Conservation (phyloP, 1,140 invertebrate species). For the Wasmannia auropunctata region DNA sequence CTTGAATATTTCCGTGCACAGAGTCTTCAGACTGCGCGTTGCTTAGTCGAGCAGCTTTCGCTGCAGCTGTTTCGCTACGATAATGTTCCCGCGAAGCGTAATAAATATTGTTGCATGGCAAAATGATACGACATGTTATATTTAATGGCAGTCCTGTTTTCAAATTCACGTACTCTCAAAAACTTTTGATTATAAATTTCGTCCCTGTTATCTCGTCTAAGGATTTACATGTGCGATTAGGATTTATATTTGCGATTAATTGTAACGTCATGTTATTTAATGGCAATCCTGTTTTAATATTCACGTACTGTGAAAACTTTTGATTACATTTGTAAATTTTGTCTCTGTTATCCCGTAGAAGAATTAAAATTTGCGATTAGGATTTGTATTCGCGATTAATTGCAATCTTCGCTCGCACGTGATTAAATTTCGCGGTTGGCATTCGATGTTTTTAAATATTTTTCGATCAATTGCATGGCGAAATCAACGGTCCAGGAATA, state of each 20-base stretch:
- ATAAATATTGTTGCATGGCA: background rate
- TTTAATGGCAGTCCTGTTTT: background rate
- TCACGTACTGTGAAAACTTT: background rate
- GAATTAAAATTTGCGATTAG: background rate
- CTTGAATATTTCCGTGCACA: slow-evolving; percentile 31
- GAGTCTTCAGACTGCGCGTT: background rate
- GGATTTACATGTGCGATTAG: background rate
- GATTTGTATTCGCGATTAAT: background rate
- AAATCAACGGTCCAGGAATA: background rate
- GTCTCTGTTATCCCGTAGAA: background rate
- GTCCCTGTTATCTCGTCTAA: background rate
- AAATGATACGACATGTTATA: background rate
- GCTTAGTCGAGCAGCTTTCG: background rate
- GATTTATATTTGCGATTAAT: background rate
- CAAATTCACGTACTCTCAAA: background rate
- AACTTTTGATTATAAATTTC: background rate
- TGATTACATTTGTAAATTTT: background rate
- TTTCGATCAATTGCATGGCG: background rate
- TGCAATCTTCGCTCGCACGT: background rate
- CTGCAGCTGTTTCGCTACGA: background rate
- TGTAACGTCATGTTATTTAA: background rate
- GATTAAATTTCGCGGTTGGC: background rate
- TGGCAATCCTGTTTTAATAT: too few relatives aligned
- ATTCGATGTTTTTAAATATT: background rate
- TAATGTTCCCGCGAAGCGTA: background rate